Conservation (phyloP, 2,888 invertebrate genomes). For the Clunio marinus region DNA sequence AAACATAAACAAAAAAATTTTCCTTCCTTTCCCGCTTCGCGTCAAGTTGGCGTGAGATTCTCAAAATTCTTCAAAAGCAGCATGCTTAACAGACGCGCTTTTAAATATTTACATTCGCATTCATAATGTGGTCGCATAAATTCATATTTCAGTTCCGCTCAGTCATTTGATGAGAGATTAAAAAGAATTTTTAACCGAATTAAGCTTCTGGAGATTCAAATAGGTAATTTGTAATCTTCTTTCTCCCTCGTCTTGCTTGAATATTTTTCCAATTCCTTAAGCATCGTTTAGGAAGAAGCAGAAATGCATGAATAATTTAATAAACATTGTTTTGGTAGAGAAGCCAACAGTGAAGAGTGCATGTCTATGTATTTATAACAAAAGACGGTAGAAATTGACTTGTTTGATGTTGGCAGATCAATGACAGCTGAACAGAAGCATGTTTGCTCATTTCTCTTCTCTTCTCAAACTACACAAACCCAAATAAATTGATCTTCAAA, state of each 20-base stretch:
- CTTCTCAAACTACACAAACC: too few relatives aligned
- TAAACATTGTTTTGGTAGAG: too few relatives aligned
- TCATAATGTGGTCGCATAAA: constrained; percentile 14
- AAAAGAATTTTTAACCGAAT: too few relatives aligned
- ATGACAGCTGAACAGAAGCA: constrained; percentile 20
- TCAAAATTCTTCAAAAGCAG: not conserved
- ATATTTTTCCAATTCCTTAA: too few relatives aligned
- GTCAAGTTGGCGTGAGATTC: not conserved
- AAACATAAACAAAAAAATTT: constrained; percentile 14
- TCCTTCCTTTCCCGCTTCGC: not conserved
- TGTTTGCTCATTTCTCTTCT: too few relatives aligned
- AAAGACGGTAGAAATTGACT: constrained; percentile 5
- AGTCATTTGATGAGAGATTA: too few relatives aligned
- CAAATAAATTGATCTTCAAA: not conserved
- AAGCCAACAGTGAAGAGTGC: constrained; percentile 16
- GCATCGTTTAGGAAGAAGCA: too few relatives aligned
- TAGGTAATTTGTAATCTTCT: too few relatives aligned
- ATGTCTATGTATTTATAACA: constrained; percentile 16
- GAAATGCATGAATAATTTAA: too few relatives aligned
- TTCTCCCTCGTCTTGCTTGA: too few relatives aligned
- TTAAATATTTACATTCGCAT: constrained; percentile 8
- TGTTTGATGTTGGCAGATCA: constrained; percentile 14
- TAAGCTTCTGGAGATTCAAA: too few relatives aligned
- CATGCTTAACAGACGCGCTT: not conserved
- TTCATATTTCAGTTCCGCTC: too few relatives aligned